Conservation (phyloP, 2,797 vertebrate species). For the Scolopax rusticola region DNA sequence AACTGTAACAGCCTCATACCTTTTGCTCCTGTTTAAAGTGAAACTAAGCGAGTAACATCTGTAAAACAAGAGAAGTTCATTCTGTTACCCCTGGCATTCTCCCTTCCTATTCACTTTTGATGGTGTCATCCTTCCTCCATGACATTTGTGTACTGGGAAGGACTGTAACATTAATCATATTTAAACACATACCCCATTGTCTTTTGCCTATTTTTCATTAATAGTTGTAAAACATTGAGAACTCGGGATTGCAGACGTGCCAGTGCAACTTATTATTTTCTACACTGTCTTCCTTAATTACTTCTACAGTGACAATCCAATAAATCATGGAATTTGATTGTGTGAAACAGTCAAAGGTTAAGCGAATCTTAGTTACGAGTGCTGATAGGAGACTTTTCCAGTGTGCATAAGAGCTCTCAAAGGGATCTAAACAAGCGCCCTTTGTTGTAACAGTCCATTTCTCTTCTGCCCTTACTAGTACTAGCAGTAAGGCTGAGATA, state of each 20-base stretch:
- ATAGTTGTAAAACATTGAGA: background rate
- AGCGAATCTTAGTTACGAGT: background rate
- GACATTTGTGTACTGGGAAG: background rate
- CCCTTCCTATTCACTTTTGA: background rate
- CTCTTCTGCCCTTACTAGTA: background rate
- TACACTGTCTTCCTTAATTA: background rate
- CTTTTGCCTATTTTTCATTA: background rate
- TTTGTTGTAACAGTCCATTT: background rate
- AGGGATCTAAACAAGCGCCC: background rate
- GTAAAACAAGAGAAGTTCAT: background rate
- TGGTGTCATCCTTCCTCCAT: background rate
- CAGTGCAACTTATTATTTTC: constrained; percentile 9
- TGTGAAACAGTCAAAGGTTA: background rate
- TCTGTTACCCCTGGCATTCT: background rate
- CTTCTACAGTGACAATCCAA: background rate
- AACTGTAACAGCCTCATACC: background rate
- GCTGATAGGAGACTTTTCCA: background rate
- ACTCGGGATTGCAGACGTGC: background rate
- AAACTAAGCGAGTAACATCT: background rate
- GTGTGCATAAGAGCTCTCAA: background rate
- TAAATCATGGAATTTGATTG: background rate
- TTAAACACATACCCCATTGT: background rate
- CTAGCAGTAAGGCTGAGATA: background rate
- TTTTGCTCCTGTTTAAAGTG: background rate
- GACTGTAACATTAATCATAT: background rate